phyloP scores from a whole-genome alignment of 2,888 invertebrate species.

The Eucera pruinosa region DNA sequence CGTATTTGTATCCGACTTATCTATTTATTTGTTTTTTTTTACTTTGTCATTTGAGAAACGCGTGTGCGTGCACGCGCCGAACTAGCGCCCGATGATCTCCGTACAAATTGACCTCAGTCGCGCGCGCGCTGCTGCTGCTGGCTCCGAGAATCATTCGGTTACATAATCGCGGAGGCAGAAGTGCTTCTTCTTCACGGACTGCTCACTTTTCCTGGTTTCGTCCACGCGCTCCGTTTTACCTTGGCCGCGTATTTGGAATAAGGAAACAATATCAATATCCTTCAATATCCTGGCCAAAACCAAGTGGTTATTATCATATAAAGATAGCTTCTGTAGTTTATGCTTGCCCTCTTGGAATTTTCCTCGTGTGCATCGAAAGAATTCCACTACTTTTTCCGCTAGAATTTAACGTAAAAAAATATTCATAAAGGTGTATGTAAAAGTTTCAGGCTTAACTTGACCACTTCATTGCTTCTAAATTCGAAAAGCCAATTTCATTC shows the following conservation, averaged over 20 bases:
- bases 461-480: no score
- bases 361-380: no score
- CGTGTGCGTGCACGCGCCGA: neutral
- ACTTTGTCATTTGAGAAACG: neutral
- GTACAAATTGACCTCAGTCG: slow-evolving; percentile 68
- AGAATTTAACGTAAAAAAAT: no score
- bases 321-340: neutral
- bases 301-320: neutral
- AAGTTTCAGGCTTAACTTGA: no score
- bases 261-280: neutral
- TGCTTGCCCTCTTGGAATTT: no score
- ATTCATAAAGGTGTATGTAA: no score
- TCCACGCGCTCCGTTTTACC: slow-evolving; percentile 38
- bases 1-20: no score
- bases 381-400: no score
- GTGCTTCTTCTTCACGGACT: slow-evolving; percentile 58
- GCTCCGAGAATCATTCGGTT: slow-evolving; percentile 76
- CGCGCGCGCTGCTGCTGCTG: slow-evolving; percentile 59
- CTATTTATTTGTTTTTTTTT: neutral
- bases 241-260: slow-evolving; percentile 15
- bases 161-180: slow-evolving; percentile 72
- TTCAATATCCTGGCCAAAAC: neutral
- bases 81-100: slow-evolving; percentile 46
- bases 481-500: no score
- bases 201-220: slow-evolving; percentile 67